Conservation (phyloP, 2,888 invertebrate genomes). For the Drosophila sordidapex region DNA sequence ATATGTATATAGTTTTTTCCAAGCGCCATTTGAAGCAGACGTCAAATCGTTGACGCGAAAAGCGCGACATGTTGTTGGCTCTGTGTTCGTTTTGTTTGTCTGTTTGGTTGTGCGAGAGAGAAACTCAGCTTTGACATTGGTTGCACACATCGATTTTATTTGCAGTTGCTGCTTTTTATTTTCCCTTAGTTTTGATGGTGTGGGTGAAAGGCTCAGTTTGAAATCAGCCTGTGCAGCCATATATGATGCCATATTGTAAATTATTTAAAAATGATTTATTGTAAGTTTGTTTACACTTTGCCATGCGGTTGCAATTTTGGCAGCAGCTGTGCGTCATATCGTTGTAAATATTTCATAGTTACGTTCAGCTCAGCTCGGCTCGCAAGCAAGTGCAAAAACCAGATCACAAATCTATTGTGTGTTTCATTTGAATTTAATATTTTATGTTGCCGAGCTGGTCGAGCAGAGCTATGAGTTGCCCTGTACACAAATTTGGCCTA, state of each 20-base stretch:
- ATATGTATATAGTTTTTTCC: slow-evolving; percentile 10
- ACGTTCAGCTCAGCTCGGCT: slow-evolving; percentile 12
- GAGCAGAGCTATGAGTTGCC: slow-evolving; percentile 11
- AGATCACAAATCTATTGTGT: slow-evolving; percentile 69
- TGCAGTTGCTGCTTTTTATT: slow-evolving; percentile 1
- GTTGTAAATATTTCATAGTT: slow-evolving; percentile 62
- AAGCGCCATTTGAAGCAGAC: slow-evolving; percentile 51
- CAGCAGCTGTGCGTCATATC: slow-evolving; percentile 55
- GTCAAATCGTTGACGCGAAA: slow-evolving; percentile 61
- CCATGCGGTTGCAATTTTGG: slow-evolving; percentile 65
- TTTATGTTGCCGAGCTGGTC: slow-evolving; percentile 47
- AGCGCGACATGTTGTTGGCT: slow-evolving; percentile 51
- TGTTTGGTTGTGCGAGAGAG: slow-evolving; percentile 2
- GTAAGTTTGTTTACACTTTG: slow-evolving; percentile 76
- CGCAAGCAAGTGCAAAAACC: slow-evolving; percentile 25
- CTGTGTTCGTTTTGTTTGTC: slow-evolving; percentile 9
- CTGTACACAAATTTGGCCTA: not conserved
- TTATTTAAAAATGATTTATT: slow-evolving; percentile 77
- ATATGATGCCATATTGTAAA: slow-evolving; percentile 64
- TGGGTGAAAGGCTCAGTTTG: slow-evolving; percentile 1
- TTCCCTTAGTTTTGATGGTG: not conserved
- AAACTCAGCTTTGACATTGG: slow-evolving; percentile 37
- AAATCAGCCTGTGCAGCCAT: slow-evolving; percentile 1
- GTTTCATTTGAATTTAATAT: slow-evolving; percentile 73
- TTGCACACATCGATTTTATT: slow-evolving; percentile 43